Conservation (phyloP, 2,888 invertebrate genomes). For the Sinelater perroti region DNA sequence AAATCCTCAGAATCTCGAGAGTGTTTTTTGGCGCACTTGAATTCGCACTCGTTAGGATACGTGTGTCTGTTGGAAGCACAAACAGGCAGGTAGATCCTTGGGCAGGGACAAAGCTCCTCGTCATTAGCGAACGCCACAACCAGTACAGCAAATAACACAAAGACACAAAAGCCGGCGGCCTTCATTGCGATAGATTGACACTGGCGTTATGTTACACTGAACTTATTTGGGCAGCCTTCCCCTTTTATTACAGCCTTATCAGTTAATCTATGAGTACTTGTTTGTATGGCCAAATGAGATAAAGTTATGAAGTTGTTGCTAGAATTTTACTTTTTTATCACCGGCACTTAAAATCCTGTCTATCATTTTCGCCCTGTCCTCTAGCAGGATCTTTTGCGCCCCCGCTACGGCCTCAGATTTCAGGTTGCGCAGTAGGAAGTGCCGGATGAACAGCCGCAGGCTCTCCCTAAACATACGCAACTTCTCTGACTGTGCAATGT, state of each 20-base stretch:
- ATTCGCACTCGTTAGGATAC: conserved; percentile 61
- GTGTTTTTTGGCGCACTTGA: conserved; percentile 53
- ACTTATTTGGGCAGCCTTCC: no score
- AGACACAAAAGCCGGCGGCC: not conserved
- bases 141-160: conserved; percentile 11
- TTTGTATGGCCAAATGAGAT: not conserved
- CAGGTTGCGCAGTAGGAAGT: conserved; percentile 79
- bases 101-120: conserved; percentile 56
- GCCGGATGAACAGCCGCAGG: conserved; percentile 83
- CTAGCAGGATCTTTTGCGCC: conserved; percentile 63
- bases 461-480: conserved; percentile 84
- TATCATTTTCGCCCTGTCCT: conserved; percentile 69
- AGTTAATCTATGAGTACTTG: not conserved
- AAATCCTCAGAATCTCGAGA: conserved; percentile 40
- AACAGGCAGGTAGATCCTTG: conserved; percentile 59
- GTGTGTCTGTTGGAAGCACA: conserved; percentile 59
- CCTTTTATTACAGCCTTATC: conserved; percentile 8
- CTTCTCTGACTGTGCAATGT: conserved; percentile 77
- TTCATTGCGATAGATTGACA: conserved; percentile 16
- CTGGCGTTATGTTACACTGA: not conserved
- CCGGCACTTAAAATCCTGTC: conserved; percentile 68
- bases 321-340: conserved; percentile 33
- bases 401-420: conserved; percentile 61
- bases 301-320: not conserved
- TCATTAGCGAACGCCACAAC: not conserved